A percentile compares a stretch with the other conserved stretches of the same genome.
These are phyloP conservation scores for Microctonus aethiopoides DNA, from an alignment of 2,888 invertebrate species.

Conservation along the genomic window DNA sequence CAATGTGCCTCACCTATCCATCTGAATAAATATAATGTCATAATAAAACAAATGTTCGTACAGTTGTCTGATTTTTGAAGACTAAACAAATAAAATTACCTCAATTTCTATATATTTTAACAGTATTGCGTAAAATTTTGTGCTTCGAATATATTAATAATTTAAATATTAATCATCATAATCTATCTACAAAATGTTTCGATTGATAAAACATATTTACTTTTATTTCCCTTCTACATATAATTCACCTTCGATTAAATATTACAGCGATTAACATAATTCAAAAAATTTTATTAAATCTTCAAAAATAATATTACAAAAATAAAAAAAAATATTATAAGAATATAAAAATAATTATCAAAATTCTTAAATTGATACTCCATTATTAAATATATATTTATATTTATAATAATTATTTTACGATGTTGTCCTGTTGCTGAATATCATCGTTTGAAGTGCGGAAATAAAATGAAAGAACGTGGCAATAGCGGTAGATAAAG, in stretches of 20 bases:
- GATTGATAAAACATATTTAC: no score
- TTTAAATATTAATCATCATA: no score
- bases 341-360: neutral
- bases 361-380: neutral
- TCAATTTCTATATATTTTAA: no score
- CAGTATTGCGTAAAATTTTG: no score
- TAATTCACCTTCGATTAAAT: constrained; percentile 63
- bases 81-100: no score
- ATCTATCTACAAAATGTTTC: no score
- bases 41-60: no score
- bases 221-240: no score
- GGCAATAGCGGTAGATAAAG: neutral
- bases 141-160: no score
- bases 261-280: constrained; percentile 63
- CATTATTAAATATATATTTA: neutral
- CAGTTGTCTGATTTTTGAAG: no score
- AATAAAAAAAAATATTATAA: neutral
- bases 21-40: no score
- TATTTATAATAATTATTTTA: neutral
- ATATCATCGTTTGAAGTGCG: constrained; percentile 1
- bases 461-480: constrained; percentile 13
- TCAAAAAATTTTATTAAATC: constrained; percentile 59
- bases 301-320: neutral
- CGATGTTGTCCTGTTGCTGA: neutral
- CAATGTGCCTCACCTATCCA: no score